These are phyloP conservation scores for Ypsolopha sequella DNA, from an alignment of 2,888 invertebrate species.

Conservation along the genomic window DNA sequence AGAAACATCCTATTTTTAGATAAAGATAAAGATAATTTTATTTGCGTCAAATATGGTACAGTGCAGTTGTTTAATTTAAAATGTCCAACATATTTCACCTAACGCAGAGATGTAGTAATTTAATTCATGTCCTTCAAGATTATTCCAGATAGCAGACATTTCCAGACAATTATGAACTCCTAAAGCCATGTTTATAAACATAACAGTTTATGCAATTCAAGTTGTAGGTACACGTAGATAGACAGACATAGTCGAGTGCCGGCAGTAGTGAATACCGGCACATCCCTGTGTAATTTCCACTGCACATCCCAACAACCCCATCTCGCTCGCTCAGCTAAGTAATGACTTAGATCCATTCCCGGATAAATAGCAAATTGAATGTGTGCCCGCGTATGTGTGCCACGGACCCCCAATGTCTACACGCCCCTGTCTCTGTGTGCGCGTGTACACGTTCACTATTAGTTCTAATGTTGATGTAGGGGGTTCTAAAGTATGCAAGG, in stretches of 20 bases:
- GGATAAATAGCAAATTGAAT: slow-evolving; percentile 71
- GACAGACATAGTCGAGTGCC: slow-evolving; percentile 8
- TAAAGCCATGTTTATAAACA: slow-evolving; percentile 9
- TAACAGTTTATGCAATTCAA: slow-evolving; percentile 10
- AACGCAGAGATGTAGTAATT: too few species aligned
- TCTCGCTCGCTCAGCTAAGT: slow-evolving; percentile 67
- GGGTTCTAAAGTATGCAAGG: not conserved
- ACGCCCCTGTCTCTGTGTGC: slow-evolving; percentile 15
- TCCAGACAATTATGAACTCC: too few species aligned
- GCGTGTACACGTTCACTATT: slow-evolving; percentile 10
- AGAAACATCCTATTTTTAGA: not conserved
- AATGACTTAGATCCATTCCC: slow-evolving; percentile 70
- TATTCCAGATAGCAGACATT: too few species aligned
- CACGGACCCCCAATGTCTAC: slow-evolving; percentile 18
- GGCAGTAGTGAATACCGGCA: slow-evolving; percentile 32
- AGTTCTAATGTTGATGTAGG: not conserved
- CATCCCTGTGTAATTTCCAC: slow-evolving; percentile 55
- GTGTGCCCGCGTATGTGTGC: slow-evolving; percentile 37
- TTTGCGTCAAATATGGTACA: too few species aligned
- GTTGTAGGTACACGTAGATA: slow-evolving; percentile 3
- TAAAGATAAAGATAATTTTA: too few species aligned
- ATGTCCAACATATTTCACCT: too few species aligned
- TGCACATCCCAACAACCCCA: slow-evolving; percentile 50
- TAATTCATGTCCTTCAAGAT: too few species aligned
- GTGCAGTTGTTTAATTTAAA: too few species aligned